phyloP scores from a whole-genome alignment of 2,797 vertebrate species.

The Fratercula arctica region DNA sequence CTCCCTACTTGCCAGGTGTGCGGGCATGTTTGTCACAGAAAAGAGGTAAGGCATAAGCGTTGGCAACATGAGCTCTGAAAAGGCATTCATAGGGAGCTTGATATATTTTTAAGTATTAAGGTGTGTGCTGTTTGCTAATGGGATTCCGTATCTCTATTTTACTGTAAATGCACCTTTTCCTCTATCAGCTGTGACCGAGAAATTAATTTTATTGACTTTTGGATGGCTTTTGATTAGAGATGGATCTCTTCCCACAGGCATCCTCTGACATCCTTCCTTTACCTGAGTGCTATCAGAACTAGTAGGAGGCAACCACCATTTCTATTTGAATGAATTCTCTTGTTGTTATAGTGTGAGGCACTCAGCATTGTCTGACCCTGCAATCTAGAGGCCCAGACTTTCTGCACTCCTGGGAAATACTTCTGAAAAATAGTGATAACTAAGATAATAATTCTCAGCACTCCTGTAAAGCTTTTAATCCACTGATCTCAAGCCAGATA shows the following conservation, averaged over 20 bases:
- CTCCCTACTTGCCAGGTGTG: constrained; percentile 59
- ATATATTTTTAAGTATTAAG: neutral
- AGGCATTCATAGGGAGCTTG: neutral
- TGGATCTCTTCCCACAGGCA: neutral
- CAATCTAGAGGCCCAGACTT: constrained; percentile 40
- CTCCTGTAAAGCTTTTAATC: constrained; percentile 63
- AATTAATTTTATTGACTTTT: constrained; percentile 39
- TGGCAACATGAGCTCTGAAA: constrained; percentile 34
- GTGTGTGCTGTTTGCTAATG: neutral
- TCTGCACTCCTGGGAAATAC: constrained; percentile 12
- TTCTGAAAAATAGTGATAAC: constrained; percentile 57
- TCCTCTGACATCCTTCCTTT: constrained; percentile 9
- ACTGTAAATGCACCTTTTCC: neutral
- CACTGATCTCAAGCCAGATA: constrained; percentile 48
- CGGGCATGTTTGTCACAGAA: constrained; percentile 42
- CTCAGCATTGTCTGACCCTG: constrained; percentile 35
- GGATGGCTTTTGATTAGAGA: constrained; percentile 2
- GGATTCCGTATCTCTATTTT: neutral
- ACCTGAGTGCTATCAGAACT: neutral
- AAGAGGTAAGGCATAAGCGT: constrained; percentile 19
- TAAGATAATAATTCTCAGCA: constrained; percentile 58
- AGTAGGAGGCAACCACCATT: neutral
- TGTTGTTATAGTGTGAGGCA: constrained; percentile 8
- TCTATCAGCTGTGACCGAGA: neutral
- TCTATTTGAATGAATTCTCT: constrained; percentile 28